phyloP scores from a whole-genome alignment of 2,797 vertebrate genomes.

The Gouania willdenowi region DNA sequence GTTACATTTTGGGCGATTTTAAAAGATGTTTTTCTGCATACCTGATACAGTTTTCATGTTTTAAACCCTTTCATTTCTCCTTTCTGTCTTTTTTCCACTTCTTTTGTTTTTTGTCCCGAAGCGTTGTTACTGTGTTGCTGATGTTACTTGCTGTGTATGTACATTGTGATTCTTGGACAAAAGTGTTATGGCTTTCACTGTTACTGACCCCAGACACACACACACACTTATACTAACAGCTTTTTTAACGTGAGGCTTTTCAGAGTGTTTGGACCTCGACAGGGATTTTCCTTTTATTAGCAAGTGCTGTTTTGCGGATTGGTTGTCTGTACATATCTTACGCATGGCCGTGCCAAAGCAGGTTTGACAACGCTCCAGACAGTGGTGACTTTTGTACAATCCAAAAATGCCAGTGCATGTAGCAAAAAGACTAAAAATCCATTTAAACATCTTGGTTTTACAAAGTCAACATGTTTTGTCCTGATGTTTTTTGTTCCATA shows the following conservation, averaged over 20 bases:
- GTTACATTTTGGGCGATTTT: no score
- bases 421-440: constrained; percentile 59
- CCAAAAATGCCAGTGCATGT: constrained; percentile 68
- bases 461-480: constrained; percentile 19
- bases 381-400: constrained; percentile 47
- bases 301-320: background rate
- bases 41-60: no score
- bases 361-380: constrained; percentile 26
- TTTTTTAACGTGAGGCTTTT: constrained; percentile 21
- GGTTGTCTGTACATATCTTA: constrained; percentile 25
- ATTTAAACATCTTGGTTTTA: constrained; percentile 18
- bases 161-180: constrained; percentile 40
- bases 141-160: constrained; percentile 3
- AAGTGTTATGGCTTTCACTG: constrained; percentile 65
- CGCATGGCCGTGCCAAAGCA: constrained; percentile 32
- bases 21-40: no score
- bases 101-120: constrained; percentile 17
- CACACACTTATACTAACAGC: constrained; percentile 17
- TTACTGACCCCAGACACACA: no score
- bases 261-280: constrained; percentile 30
- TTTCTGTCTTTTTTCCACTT: constrained; percentile 35
- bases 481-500: constrained; percentile 23
- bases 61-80: no score
- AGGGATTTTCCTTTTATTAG: constrained; percentile 29
- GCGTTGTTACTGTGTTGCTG: background rate